Conservation (phyloP, 2,113 vertebrate species). For the Silurus asotus region DNA sequence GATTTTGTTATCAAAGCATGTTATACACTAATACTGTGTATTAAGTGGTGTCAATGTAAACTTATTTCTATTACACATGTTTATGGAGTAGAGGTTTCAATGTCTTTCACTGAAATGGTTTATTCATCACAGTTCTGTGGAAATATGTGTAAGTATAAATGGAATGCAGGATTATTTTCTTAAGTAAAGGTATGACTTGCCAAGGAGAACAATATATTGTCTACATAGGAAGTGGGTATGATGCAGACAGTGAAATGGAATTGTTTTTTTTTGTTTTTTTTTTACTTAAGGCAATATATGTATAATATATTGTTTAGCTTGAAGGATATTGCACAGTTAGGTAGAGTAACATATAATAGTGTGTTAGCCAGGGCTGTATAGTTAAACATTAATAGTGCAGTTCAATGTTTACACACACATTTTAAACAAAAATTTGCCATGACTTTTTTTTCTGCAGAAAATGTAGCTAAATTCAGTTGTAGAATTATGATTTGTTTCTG, state of each 20-base stretch:
- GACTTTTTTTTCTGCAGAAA: not conserved
- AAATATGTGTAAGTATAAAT: not conserved
- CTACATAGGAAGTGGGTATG: not conserved
- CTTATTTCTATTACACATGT: not conserved
- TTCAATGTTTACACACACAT: not conserved
- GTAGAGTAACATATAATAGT: conserved; percentile 19
- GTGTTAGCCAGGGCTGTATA: not conserved
- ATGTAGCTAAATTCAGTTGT: not conserved
- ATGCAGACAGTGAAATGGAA: conserved; percentile 15
- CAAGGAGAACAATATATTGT: not conserved
- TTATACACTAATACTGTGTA: not conserved
- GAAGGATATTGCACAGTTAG: conserved; percentile 1
- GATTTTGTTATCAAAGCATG: conserved; percentile 37
- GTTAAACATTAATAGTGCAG: not conserved
- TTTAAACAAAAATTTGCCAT: no score
- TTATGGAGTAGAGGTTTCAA: not conserved
- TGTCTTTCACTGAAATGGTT: conserved; percentile 1
- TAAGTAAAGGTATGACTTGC: not conserved
- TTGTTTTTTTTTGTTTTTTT: not conserved
- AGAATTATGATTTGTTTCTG: not conserved
- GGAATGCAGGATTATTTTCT: not conserved
- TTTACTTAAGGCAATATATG: conserved; percentile 46
- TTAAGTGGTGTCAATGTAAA: not conserved
- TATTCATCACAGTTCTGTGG: not conserved
- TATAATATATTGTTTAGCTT: conserved; percentile 10